Percentiles rank a stretch among this genome's conserved stretches.
These are phyloP conservation scores for Drosophila santomea DNA, from an alignment of 1,140 invertebrate species.

Conservation along the genomic window DNA sequence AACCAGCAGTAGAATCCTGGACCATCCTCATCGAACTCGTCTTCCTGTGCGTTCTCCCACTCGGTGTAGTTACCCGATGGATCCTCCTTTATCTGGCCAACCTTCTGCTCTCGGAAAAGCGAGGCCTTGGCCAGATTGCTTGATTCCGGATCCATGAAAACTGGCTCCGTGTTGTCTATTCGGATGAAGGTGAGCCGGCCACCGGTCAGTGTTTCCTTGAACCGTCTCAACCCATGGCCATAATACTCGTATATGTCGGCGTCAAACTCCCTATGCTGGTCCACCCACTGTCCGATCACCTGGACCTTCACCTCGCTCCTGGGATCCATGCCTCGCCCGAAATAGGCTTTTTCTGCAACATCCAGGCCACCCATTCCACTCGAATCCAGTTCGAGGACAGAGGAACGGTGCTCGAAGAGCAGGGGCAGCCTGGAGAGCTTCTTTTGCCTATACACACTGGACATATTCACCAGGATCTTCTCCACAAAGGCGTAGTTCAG, in stretches of 20 bases:
- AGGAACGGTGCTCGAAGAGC: constrained; percentile 69
- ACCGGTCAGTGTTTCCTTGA: constrained; percentile 36
- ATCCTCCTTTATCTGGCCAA: constrained; percentile 32
- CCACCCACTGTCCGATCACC: constrained; percentile 76
- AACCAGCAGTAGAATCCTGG: constrained; percentile 72
- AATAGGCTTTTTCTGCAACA: constrained; percentile 69
- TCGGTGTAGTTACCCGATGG: constrained; percentile 38
- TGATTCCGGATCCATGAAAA: constrained; percentile 69
- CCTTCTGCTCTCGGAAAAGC: constrained; percentile 43
- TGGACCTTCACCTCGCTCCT: constrained; percentile 69
- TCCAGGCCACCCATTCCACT: constrained; percentile 69
- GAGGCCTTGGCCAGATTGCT: constrained; percentile 62
- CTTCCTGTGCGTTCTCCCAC: constrained; percentile 46
- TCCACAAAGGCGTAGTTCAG: constrained; percentile 72
- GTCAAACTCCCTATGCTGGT: constrained; percentile 67
- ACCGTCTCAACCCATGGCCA: constrained; percentile 63
- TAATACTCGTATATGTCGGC: constrained; percentile 80
- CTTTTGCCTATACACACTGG: constrained; percentile 40
- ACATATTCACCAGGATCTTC: constrained; percentile 68
- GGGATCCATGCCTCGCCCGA: constrained; percentile 74
- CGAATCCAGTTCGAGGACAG: constrained; percentile 65
- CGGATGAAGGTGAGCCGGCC: constrained; percentile 61
- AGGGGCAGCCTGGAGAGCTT: constrained; percentile 55
- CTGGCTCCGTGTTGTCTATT: constrained; percentile 74
- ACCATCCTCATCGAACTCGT: constrained; percentile 11